Evolutionary conservation across 2,113 vertebrate genomes (phyloP).

Genomic region (Bos indicus): DNA sequence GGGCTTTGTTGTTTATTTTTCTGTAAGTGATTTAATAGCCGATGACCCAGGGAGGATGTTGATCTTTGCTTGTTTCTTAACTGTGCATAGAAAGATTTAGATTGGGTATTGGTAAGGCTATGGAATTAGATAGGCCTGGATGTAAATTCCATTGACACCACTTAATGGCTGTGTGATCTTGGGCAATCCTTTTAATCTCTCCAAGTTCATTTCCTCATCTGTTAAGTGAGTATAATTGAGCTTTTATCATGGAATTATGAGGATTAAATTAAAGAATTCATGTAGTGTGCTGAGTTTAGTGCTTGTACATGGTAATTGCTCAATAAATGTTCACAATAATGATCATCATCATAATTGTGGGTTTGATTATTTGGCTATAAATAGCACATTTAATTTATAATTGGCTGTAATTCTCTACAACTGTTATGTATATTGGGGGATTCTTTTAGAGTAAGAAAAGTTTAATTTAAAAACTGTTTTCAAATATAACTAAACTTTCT

Average conservation of each 20-base stretch:
- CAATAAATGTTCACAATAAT: not conserved
- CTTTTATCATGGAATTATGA: not conserved
- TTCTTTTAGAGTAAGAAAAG: not conserved
- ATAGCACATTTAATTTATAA: not conserved
- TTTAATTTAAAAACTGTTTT: not conserved
- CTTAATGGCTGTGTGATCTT: not conserved
- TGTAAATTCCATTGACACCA: not conserved
- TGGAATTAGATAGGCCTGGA: not conserved
- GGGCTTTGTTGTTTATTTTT: not conserved
- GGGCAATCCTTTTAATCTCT: not conserved
- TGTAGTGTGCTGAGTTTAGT: not conserved
- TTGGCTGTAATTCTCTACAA: not conserved
- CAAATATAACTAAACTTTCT: not conserved
- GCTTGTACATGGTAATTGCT: not conserved
- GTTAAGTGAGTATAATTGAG: not conserved
- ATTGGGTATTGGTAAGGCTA: not conserved
- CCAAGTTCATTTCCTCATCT: not conserved
- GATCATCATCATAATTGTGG: not conserved
- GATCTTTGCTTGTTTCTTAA: not conserved
- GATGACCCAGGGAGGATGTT: not conserved
- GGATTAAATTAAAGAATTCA: not conserved
- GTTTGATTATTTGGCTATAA: not conserved
- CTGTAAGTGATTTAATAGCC: not conserved
- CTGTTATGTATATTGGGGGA: not conserved
- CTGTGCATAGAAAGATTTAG: not conserved